Conservation (phyloP, 1,140 invertebrate genomes). For the Triops cancriformis region DNA sequence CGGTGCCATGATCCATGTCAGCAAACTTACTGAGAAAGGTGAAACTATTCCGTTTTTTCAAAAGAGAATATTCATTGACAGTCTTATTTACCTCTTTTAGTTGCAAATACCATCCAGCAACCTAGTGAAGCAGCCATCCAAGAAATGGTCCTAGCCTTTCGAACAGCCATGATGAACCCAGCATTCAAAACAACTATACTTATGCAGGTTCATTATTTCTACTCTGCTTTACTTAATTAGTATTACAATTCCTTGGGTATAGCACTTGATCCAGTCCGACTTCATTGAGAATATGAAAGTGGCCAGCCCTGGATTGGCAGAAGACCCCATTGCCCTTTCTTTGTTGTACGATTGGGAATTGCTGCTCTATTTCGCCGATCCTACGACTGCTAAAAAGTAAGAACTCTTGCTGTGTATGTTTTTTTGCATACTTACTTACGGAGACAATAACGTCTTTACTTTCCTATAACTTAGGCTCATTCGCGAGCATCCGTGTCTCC, state of each 20-base stretch:
- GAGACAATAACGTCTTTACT: no score
- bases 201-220: neutral
- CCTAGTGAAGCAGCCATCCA: constrained; percentile 22
- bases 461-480: neutral
- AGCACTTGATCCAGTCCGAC: constrained; percentile 34
- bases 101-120: no score
- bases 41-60: no score
- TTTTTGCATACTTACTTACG: neutral
- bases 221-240: constrained; percentile 10
- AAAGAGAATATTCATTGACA: no score
- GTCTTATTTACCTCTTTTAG: neutral
- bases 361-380: constrained; percentile 30
- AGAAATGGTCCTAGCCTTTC: constrained; percentile 28
- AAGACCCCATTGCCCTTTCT: constrained; percentile 35
- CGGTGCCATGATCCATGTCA: neutral
- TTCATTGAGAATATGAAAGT: constrained; percentile 36
- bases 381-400: constrained; percentile 29
- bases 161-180: constrained; percentile 29
- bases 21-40: neutral
- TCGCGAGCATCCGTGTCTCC: neutral
- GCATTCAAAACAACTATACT: constrained; percentile 26
- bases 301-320: constrained; percentile 35
- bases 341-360: constrained; percentile 33
- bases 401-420: neutral
- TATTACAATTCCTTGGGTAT: neutral